Evolutionary conservation across 2,113 vertebrate genomes (phyloP), one percentile per base, ranked within the genome.

Genomic region (Amia ocellicauda): DNA sequence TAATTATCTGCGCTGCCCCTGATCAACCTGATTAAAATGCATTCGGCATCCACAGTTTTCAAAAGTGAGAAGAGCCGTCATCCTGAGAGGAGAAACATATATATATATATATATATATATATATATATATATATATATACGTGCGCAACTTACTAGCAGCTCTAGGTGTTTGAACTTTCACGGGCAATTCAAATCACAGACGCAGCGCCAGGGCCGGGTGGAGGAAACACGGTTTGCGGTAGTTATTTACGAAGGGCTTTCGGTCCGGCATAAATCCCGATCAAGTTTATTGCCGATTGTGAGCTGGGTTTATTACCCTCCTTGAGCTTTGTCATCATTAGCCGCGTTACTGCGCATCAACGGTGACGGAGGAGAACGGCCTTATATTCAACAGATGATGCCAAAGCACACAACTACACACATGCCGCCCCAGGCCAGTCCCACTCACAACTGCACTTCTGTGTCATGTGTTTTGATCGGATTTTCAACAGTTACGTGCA

Each of bases 321-420:
- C 64, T 73, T 82, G 83, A 85, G 83, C 87, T 65, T 76, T 84
- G 78, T 78, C 78, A 78, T 29, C 52, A 70, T 63, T 80, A 79
- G 20, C 26, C 20, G 28, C 3, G 29, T 41, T 40, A 20, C 26
- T 13, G 56, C 27, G 26, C 26, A 74, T 76, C 76, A 78, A 73
- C 69, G 74, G 70, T 73, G 74, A 75, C 70, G 75, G 70, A 73
- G 71, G 51, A 52, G 71, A 66, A 70, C 70, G 75, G 71, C 77
- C 75, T 74, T 66, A 67, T 65, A 59, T 69, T 23, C 60, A 63
- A 60, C 49, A 62, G 55, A 16, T n/a, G n/a, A n/a, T n/a, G n/a
- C n/a, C n/a, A n/a, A n/a, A n/a, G n/a, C n/a, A n/a, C n/a, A n/a
- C n/a, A n/a, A n/a, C n/a, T n/a, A n/a, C n/a, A n/a, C n/a, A n/a